A percentile compares a stretch with the other conserved stretches of the same genome.
phyloP scores from a whole-genome alignment of 2,888 invertebrate genomes.

The Phasia obesa region DNA sequence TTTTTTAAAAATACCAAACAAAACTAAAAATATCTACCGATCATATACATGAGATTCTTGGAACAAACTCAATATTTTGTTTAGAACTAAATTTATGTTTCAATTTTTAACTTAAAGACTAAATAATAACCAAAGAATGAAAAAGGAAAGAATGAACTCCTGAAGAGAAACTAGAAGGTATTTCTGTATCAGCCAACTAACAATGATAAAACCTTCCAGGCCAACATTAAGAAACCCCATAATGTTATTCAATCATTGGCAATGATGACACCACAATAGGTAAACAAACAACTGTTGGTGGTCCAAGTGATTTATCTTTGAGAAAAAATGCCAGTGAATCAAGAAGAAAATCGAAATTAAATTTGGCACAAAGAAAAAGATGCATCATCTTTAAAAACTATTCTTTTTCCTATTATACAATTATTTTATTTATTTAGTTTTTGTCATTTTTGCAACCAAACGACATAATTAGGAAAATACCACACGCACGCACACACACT shows the following conservation, averaged over 20 bases:
- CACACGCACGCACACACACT: slow-evolving; percentile 51
- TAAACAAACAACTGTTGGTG: slow-evolving; percentile 70
- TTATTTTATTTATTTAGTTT: background rate
- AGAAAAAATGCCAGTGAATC: background rate
- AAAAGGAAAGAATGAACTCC: slow-evolving; percentile 3
- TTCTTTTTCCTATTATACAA: slow-evolving; percentile 15
- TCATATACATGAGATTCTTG: too few species aligned
- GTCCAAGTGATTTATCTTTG: slow-evolving; percentile 48
- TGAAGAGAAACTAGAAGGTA: slow-evolving; percentile 39
- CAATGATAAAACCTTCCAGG: slow-evolving; percentile 47
- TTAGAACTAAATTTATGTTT: too few species aligned
- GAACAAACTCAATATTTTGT: too few species aligned
- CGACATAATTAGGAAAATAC: slow-evolving; percentile 64
- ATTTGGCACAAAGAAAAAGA: slow-evolving; percentile 39
- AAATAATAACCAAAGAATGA: background rate
- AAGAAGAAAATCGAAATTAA: slow-evolving; percentile 16
- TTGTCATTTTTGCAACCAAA: slow-evolving; percentile 56
- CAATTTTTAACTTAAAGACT: slow-evolving; percentile 19
- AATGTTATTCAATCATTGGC: slow-evolving; percentile 71
- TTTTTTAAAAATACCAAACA: too few species aligned
- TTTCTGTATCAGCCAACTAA: slow-evolving; percentile 31
- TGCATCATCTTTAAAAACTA: slow-evolving; percentile 16
- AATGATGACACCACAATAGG: slow-evolving; percentile 67
- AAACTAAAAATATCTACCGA: too few species aligned
- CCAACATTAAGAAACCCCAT: slow-evolving; percentile 68